phyloP scores from a whole-genome alignment of 2,888 invertebrate genomes.

The Phortica magna region DNA sequence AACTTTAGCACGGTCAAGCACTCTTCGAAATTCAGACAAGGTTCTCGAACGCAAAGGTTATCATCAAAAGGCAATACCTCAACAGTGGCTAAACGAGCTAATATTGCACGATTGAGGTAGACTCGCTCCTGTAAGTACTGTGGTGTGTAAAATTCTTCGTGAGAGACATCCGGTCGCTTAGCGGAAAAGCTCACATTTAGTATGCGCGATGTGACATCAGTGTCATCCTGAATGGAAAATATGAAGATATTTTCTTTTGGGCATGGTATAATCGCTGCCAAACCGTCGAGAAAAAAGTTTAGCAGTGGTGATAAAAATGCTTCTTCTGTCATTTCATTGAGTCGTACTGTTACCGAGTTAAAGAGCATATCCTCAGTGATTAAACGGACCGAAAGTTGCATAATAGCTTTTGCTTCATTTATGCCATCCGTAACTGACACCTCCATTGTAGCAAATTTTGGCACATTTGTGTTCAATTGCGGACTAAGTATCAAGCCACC shows the following conservation, averaged over 20 bases:
- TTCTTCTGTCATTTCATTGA: constrained; percentile 95
- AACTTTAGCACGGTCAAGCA: constrained; percentile 95
- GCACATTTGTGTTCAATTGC: constrained; percentile 96
- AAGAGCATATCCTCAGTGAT: constrained; percentile 96
- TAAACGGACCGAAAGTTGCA: constrained; percentile 92
- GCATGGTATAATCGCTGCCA: constrained; percentile 94
- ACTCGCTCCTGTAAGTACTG: constrained; percentile 95
- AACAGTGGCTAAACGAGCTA: constrained; percentile 92
- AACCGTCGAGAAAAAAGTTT: constrained; percentile 91
- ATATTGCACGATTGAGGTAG: constrained; percentile 92
- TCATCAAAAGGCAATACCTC: constrained; percentile 97
- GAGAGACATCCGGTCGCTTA: constrained; percentile 87
- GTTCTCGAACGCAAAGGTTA: constrained; percentile 96
- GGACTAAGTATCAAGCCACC: constrained; percentile 93
- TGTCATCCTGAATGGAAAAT: constrained; percentile 95
- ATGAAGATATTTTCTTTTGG: constrained; percentile 95
- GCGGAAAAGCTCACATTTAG: constrained; percentile 97
- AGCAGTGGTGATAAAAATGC: constrained; percentile 93
- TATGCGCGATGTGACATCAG: constrained; percentile 91
- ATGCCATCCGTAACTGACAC: constrained; percentile 95
- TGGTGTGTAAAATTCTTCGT: constrained; percentile 89
- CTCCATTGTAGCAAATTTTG: constrained; percentile 95
- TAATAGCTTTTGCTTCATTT: constrained; percentile 94
- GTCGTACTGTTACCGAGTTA: constrained; percentile 94
- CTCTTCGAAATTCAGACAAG: constrained; percentile 95